These are phyloP conservation scores for Blera fallax DNA, from an alignment of 2,888 invertebrate species.

Conservation along the genomic window DNA sequence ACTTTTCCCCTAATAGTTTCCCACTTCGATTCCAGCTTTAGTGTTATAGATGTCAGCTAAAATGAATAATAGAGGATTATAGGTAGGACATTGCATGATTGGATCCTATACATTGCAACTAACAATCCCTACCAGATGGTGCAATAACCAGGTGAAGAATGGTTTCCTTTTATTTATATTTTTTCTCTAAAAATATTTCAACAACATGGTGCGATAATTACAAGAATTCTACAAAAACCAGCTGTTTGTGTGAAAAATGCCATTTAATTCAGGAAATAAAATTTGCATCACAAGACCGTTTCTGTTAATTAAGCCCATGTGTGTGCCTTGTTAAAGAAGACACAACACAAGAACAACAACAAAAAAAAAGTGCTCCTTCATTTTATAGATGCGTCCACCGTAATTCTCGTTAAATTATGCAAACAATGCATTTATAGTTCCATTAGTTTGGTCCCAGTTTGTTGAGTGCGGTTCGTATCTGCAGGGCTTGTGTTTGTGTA, in stretches of 20 bases:
- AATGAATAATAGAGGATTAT: slow-evolving; percentile 29
- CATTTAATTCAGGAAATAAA: slow-evolving; percentile 61
- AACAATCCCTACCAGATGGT: not conserved
- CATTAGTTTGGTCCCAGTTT: slow-evolving; percentile 5
- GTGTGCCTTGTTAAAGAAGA: slow-evolving; percentile 34
- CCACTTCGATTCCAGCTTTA: not conserved
- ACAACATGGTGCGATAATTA: slow-evolving; percentile 30
- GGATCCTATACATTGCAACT: not conserved
- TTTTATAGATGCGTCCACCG: not conserved
- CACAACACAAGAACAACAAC: not conserved
- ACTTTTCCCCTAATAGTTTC: not conserved
- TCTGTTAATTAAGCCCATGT: slow-evolving; percentile 44
- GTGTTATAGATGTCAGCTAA: slow-evolving; percentile 20
- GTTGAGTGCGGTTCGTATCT: not conserved
- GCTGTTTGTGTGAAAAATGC: slow-evolving; percentile 42
- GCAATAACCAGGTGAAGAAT: slow-evolving; percentile 15
- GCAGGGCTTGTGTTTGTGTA: not conserved
- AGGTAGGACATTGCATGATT: slow-evolving; percentile 42
- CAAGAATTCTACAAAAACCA: slow-evolving; percentile 25
- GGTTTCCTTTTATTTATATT: not conserved
- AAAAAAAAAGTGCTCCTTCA: not conserved
- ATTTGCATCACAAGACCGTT: slow-evolving; percentile 62
- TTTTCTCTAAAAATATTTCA: not conserved
- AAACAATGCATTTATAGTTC: slow-evolving; percentile 57
- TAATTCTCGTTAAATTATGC: slow-evolving; percentile 52